phyloP scores from a whole-genome alignment of 2,888 invertebrate species.

The Nymphalis urticae region DNA sequence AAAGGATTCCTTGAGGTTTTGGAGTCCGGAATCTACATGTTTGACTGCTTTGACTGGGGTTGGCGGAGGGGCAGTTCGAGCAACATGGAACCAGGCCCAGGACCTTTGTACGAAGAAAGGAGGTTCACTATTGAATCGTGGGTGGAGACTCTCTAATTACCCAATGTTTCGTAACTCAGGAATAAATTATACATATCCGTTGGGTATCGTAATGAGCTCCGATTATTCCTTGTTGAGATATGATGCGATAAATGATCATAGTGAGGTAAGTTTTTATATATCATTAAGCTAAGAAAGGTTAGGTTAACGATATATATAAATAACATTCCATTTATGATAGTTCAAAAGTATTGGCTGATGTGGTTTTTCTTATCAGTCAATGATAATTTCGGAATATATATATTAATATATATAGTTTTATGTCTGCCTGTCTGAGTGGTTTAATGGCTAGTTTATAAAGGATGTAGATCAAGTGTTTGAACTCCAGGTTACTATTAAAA shows the following conservation, averaged over 20 bases:
- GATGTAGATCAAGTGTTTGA: too few relatives aligned
- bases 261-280: slow-evolving; percentile 44
- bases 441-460: too few relatives aligned
- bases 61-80: slow-evolving; percentile 59
- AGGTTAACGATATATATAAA: too few relatives aligned
- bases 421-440: too few relatives aligned
- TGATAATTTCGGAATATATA: too few relatives aligned
- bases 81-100: slow-evolving; percentile 66
- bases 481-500: too few relatives aligned
- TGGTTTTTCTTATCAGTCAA: too few relatives aligned
- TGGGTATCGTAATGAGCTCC: slow-evolving; percentile 56
- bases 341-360: too few relatives aligned
- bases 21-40: slow-evolving; percentile 64
- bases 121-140: slow-evolving; percentile 62
- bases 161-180: slow-evolving; percentile 47
- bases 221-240: slow-evolving; percentile 49
- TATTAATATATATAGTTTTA: too few relatives aligned
- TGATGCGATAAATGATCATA: slow-evolving; percentile 48
- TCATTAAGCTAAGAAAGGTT: too few relatives aligned
- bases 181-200: slow-evolving; percentile 51
- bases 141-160: slow-evolving; percentile 71
- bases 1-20: slow-evolving; percentile 52
- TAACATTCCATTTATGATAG: too few relatives aligned
- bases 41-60: slow-evolving; percentile 52
- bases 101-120: slow-evolving; percentile 57